These are phyloP conservation scores for Melospiza georgiana DNA, from an alignment of 2,113 vertebrate genomes.

Conservation along the genomic window DNA sequence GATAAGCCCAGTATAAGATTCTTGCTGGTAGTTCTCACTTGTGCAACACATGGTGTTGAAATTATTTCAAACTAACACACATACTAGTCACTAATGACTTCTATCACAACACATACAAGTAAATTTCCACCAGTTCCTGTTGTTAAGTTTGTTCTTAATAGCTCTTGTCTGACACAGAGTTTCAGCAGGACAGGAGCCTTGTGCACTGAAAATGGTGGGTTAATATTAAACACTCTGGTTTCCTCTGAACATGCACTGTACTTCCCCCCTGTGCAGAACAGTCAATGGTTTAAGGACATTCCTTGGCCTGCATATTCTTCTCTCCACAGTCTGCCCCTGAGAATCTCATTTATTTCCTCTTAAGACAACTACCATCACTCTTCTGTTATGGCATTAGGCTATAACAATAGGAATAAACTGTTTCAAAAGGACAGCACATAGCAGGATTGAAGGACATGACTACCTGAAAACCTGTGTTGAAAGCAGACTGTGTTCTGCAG, in stretches of 20 bases:
- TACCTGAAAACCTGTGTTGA: not conserved
- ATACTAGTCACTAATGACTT: not conserved
- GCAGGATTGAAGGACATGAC: not conserved
- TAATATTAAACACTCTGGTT: not conserved
- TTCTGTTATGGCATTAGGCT: not conserved
- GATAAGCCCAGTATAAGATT: not conserved
- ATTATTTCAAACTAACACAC: not conserved
- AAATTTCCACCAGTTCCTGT: not conserved
- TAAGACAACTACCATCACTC: not conserved
- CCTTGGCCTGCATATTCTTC: not conserved
- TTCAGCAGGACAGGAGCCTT: not conserved
- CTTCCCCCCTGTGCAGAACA: not conserved
- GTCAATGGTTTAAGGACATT: not conserved
- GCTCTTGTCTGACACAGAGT: not conserved
- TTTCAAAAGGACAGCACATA: not conserved
- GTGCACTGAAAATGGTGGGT: not conserved
- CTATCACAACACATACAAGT: not conserved
- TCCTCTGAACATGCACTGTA: not conserved
- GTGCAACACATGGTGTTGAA: not conserved
- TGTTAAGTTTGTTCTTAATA: not conserved
- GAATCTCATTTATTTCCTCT: not conserved
- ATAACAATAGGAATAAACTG: not conserved
- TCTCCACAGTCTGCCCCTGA: not conserved
- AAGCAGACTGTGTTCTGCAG: not conserved
- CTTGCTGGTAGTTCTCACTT: not conserved